Evolutionary conservation across 2,797 vertebrate genomes (phyloP), one percentile per base, ranked within the genome.

Genomic region (Distichodus sexfasciatus): DNA sequence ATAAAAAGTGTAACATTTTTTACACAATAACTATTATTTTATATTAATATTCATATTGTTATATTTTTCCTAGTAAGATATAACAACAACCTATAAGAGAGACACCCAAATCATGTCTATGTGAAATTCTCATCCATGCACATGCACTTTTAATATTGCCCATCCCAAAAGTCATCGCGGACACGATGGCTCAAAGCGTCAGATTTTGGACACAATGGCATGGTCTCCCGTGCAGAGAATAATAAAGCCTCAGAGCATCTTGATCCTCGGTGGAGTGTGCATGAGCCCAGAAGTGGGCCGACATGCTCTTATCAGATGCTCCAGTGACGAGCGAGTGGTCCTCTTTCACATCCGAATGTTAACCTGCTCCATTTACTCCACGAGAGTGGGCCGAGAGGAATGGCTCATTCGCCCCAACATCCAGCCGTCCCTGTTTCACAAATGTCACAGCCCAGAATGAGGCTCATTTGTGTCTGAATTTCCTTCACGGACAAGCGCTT

Each of bases 371-470:
- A 62, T 73, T 53, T 65, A 47, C 66, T 33, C 43, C 35, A 51
- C 12, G 38, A 29, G 38, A 31, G 7, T 29, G 31, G 57, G 53
- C 31, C 38, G 31, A 43, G 53, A 71, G 29, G 69, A 71, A 61
- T 69, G 28, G 61, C 9, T 55, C 26, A 55, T 63, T 62, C 66
- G 21, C 10, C 10, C 31, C 44, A 46, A 71, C 50, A 71, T 58
- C 33, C 17, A 71, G 28, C 51, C 43, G 33, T 51, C 48, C 46
- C 46, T 47, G 59, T 74, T 69, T 72, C 65, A 69, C 26, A 79
- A 79, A 72, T 76, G 78, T 63, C 71, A 76, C 43, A 53, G 51
- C 19, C 31, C 7, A 43, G 74, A 79, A 71, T 58, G 75, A 76
- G 74, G 67, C 53, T 26, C 74, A 68, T 69, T 78, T 75, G 59